A percentile compares a stretch with the other conserved stretches of the same genome.
Conservation (phyloP, 1,140 invertebrate species). For the Agrypnia vestita region DNA sequence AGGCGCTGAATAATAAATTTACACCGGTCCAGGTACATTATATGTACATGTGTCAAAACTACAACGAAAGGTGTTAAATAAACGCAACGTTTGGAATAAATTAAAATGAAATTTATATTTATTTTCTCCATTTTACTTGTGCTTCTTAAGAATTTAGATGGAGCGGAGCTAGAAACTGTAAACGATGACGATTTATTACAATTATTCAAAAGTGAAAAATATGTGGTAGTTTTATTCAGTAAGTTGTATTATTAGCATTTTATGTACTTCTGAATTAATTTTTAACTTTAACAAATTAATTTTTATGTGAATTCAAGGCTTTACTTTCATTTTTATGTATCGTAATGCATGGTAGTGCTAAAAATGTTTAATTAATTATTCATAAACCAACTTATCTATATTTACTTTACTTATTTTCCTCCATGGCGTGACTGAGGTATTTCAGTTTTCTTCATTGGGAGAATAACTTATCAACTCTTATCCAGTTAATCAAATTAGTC, state of each 20-base stretch:
- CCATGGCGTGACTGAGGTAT: no score
- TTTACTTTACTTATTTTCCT: no score
- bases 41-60: slow-evolving; percentile 37
- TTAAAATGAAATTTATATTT: slow-evolving; percentile 49
- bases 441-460: no score
- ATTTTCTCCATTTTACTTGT: slow-evolving; percentile 29
- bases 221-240: slow-evolving; percentile 79
- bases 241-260: slow-evolving; percentile 64
- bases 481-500: no score
- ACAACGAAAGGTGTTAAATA: not conserved
- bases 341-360: no score
- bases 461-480: no score
- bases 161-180: slow-evolving; percentile 71
- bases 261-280: not conserved
- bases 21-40: not conserved
- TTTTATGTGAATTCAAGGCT: no score
- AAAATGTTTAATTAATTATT: no score
- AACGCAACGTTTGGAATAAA: slow-evolving; percentile 11
- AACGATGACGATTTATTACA: slow-evolving; percentile 77
- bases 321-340: no score
- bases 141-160: slow-evolving; percentile 32
- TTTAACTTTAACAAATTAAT: no score
- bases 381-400: no score
- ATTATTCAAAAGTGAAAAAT: slow-evolving; percentile 77
- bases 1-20: no score